Percentiles rank a stretch among this genome's conserved stretches.
Evolutionary conservation across 2,888 invertebrate species (phyloP).

Genomic region (Drosophila mulleri): DNA sequence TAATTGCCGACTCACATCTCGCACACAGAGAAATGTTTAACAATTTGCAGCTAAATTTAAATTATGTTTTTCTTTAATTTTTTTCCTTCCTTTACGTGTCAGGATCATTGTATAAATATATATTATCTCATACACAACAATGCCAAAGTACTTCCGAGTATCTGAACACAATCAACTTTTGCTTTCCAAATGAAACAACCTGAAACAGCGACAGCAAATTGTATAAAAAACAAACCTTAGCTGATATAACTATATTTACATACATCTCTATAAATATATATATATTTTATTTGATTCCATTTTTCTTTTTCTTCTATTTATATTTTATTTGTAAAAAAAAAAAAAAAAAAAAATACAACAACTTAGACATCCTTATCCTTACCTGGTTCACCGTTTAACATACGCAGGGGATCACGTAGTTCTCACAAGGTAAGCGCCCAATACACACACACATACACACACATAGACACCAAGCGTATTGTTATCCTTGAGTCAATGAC

Average conservation of each 20-base stretch:
- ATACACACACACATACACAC: conserved; percentile 30
- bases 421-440: conserved; percentile 89
- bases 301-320: conserved; percentile 76
- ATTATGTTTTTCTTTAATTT: background rate
- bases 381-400: conserved; percentile 98
- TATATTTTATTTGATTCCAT: conserved; percentile 78
- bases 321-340: conserved; percentile 64
- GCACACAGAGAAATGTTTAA: conserved; percentile 30
- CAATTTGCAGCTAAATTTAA: conserved; percentile 10
- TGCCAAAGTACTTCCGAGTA: conserved; percentile 27
- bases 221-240: conserved; percentile 27
- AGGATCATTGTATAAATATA: conserved; percentile 23
- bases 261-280: conserved; percentile 42
- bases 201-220: conserved; percentile 27
- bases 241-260: conserved; percentile 34
- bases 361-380: conserved; percentile 96
- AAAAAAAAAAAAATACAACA: conserved; percentile 45
- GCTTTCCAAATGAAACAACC: conserved; percentile 29
- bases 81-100: conserved; percentile 1
- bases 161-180: conserved; percentile 29
- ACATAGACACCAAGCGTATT: conserved; percentile 31
- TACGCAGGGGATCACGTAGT: conserved; percentile 94
- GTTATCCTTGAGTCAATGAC: conserved; percentile 49
- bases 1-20: conserved; percentile 23
- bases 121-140: conserved; percentile 23